Conservation (phyloP, 2,113 vertebrate genomes). For the Lepisosteus oculatus region DNA sequence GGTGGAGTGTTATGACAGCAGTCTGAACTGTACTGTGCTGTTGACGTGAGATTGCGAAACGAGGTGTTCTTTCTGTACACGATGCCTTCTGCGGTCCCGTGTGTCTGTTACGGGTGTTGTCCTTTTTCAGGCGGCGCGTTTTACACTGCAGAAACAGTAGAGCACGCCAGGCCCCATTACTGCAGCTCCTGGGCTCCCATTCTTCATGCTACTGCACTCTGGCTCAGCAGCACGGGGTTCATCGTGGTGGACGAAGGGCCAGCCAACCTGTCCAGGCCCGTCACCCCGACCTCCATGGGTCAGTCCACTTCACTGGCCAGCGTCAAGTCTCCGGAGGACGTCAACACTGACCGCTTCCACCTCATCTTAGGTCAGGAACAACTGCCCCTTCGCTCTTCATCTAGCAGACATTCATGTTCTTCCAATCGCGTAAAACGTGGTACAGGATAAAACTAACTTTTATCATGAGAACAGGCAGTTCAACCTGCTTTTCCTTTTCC, state of each 20-base stretch:
- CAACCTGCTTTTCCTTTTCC: too few species aligned
- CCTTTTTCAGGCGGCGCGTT: slow-evolving; percentile 77
- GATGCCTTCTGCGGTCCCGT: background rate
- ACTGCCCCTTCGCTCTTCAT: background rate
- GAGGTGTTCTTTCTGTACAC: background rate
- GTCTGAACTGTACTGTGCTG: too few species aligned
- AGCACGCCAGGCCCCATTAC: slow-evolving; percentile 79
- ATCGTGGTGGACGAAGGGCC: slow-evolving; percentile 73
- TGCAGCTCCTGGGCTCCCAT: slow-evolving; percentile 81
- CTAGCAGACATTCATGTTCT: too few species aligned
- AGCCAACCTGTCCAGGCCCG: slow-evolving; percentile 81
- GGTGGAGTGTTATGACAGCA: too few species aligned
- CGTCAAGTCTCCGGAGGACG: slow-evolving; percentile 84
- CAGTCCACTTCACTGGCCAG: slow-evolving; percentile 62
- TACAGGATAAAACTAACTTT: too few species aligned
- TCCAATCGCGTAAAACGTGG: too few species aligned
- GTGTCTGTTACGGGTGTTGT: slow-evolving; percentile 7
- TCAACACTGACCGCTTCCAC: slow-evolving; percentile 81
- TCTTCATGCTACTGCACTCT: slow-evolving; percentile 83
- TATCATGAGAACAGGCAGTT: too few species aligned
- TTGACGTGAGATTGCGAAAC: too few species aligned
- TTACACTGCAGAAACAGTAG: slow-evolving; percentile 82
- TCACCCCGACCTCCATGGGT: slow-evolving; percentile 90
- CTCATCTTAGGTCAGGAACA: slow-evolving; percentile 78
- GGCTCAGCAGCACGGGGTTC: slow-evolving; percentile 88